These are phyloP conservation scores for Gymnorhina tibicen DNA, from an alignment of 2,113 vertebrate species.

Conservation along the genomic window DNA sequence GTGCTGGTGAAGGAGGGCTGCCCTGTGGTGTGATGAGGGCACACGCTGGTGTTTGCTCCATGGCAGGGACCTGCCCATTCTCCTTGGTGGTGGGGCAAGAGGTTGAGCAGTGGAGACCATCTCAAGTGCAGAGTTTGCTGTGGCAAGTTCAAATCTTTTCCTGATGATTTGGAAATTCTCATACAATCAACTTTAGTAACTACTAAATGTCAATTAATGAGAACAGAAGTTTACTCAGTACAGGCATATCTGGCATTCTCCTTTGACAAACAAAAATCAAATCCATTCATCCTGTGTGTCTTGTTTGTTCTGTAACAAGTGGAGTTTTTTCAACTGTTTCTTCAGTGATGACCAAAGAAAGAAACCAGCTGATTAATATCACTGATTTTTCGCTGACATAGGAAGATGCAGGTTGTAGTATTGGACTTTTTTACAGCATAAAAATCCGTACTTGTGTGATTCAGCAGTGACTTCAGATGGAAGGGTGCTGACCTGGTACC, in stretches of 20 bases:
- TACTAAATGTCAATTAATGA: not conserved
- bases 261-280: not conserved
- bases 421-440: not conserved
- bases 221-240: not conserved
- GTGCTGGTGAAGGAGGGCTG: not conserved
- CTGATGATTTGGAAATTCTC: not conserved
- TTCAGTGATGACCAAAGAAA: not conserved
- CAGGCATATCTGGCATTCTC: not conserved
- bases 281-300: not conserved
- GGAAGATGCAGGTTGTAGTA: not conserved
- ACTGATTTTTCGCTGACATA: not conserved
- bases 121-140: not conserved
- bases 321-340: not conserved
- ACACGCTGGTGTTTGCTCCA: fast-evolving
- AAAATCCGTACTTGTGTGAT: not conserved
- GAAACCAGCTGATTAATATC: not conserved
- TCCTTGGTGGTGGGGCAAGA: not conserved
- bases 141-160: not conserved
- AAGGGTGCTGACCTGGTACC: not conserved
- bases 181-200: not conserved
- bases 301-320: not conserved
- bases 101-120: fast-evolving
- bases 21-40: fast-evolving
- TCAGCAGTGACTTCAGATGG: not conserved
- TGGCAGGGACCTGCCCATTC: no score